These are phyloP conservation scores for Galaxea fascicularis DNA, from an alignment of 92 coral and sea anemone genomes.

Conservation along the genomic window DNA sequence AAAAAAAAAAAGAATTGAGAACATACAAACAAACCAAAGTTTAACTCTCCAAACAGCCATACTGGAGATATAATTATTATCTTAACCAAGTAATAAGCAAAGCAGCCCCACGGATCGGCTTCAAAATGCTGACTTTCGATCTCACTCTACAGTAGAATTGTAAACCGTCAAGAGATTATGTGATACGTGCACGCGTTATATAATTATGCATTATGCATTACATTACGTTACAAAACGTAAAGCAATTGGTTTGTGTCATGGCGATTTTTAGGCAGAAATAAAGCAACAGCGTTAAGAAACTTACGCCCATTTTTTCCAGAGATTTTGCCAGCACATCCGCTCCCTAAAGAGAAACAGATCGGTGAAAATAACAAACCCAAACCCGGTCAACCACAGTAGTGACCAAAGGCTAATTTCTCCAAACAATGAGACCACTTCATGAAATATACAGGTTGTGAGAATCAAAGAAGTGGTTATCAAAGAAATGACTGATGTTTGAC, in stretches of 20 bases:
- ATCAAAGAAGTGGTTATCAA: too few relatives aligned
- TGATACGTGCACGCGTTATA: too few relatives aligned
- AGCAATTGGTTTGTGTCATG: not conserved
- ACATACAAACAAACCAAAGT: too few relatives aligned
- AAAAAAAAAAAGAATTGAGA: not conserved
- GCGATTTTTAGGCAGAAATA: not conserved
- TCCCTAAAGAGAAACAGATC: constrained; percentile 59
- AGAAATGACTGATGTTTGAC: not conserved
- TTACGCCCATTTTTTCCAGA: constrained; percentile 99
- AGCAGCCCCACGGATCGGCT: too few relatives aligned
- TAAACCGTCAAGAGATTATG: too few relatives aligned
- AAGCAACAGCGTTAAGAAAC: constrained; percentile 12
- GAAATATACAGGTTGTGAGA: not conserved
- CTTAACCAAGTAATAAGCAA: too few relatives aligned
- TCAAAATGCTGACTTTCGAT: too few relatives aligned
- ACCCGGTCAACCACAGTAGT: not conserved
- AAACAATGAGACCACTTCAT: not conserved
- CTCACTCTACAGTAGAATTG: too few relatives aligned
- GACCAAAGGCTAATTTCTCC: not conserved
- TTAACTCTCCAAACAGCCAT: too few relatives aligned
- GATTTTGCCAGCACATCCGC: constrained; percentile 98
- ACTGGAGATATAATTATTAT: too few relatives aligned
- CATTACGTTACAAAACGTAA: too few relatives aligned
- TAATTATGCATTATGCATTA: too few relatives aligned
- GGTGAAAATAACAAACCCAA: not conserved